Evolutionary conservation across 2,113 vertebrate species (phyloP).

Genomic region (Felis catus): F.catus_Fca126_mat1.0 CM031415.1:124968001-124968500

Average conservation of each 20-base stretch:
- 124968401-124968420: too few relatives aligned
- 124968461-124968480: too few relatives aligned
- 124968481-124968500: background rate
- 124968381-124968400: too few relatives aligned
- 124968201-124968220: background rate
- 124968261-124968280: background rate
- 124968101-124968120: background rate
- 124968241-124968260: background rate
- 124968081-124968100: background rate
- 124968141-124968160: background rate
- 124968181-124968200: background rate
- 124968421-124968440: too few relatives aligned
- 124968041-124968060: background rate
- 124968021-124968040: background rate
- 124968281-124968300: too few relatives aligned
- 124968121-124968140: background rate
- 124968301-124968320: too few relatives aligned
- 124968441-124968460: too few relatives aligned
- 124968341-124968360: too few relatives aligned
- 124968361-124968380: too few relatives aligned
- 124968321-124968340: too few relatives aligned
- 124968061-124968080: background rate
- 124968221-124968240: conserved; percentile 8
- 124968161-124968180: background rate
- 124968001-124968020: background rate